phyloP scores from a whole-genome alignment of 2,888 invertebrate genomes.

The Hyppa rectilinea region DNA sequence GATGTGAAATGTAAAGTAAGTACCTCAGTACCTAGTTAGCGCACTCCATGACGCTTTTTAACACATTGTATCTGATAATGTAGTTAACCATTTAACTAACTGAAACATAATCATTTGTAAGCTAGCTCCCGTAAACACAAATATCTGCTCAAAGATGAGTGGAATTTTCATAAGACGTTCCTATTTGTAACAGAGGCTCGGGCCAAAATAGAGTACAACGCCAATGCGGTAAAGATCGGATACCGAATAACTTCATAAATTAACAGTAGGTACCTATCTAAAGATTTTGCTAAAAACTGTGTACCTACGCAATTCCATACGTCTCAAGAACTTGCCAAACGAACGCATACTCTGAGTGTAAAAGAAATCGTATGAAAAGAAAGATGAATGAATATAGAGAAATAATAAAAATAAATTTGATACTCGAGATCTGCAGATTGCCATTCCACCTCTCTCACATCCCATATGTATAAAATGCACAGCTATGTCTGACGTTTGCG shows the following conservation, averaged over 20 bases:
- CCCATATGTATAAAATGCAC: slow-evolving; percentile 17
- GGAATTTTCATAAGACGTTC: slow-evolving; percentile 20
- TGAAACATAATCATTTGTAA: neutral
- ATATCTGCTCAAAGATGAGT: neutral
- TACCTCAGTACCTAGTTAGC: no score
- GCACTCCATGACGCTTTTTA: neutral
- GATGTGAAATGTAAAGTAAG: neutral
- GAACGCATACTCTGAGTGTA: slow-evolving; percentile 1
- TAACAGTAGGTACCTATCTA: neutral
- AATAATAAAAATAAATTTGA: slow-evolving; percentile 13
- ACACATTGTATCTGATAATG: neutral
- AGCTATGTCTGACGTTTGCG: slow-evolving; percentile 18
- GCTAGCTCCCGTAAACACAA: neutral
- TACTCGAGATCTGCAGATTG: slow-evolving; percentile 27
- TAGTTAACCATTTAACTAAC: neutral
- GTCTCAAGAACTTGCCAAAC: neutral
- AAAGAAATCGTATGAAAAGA: slow-evolving; percentile 4
- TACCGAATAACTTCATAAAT: slow-evolving; percentile 25
- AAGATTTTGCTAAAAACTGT: slow-evolving; percentile 6
- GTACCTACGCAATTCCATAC: neutral
- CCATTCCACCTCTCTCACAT: slow-evolving; percentile 3
- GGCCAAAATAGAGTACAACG: slow-evolving; percentile 54
- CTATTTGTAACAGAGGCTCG: slow-evolving; percentile 22
- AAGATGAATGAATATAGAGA: neutral
- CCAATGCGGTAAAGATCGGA: slow-evolving; percentile 28